phyloP scores from a whole-genome alignment of 2,113 vertebrate genomes.

The Protobothrops flavoviridis region DNA sequence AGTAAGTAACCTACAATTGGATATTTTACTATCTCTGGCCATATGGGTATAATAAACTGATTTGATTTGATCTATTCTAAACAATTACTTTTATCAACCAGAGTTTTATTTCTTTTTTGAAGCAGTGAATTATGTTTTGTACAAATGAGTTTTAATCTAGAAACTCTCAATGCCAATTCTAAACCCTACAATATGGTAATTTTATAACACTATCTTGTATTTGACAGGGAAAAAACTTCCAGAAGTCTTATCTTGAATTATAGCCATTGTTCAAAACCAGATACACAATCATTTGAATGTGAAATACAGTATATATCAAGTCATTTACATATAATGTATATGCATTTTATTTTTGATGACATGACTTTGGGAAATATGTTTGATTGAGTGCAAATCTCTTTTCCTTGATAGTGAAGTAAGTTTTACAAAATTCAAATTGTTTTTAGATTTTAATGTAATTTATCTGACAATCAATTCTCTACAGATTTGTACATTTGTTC shows the following conservation, averaged over 20 bases:
- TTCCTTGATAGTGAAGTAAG: background rate
- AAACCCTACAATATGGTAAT: background rate
- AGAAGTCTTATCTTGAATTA: background rate
- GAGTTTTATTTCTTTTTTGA: background rate
- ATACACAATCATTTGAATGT: background rate
- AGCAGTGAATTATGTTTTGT: background rate
- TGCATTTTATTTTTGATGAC: background rate
- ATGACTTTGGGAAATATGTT: background rate
- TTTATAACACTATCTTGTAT: background rate
- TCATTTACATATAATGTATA: background rate
- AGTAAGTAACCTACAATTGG: too few species aligned
- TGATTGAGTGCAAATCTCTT: background rate
- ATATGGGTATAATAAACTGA: too few species aligned
- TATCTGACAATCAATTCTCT: background rate
- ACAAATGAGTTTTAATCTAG: background rate
- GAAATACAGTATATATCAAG: background rate
- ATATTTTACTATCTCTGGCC: too few species aligned
- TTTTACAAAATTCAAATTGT: background rate
- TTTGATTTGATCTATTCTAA: background rate
- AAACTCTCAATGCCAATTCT: background rate
- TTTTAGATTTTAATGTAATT: background rate
- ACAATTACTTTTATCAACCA: background rate
- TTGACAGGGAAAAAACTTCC: background rate
- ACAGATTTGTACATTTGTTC: background rate
- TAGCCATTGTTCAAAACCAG: background rate